Conservation (phyloP, 2,113 vertebrate species). For the Upupa epops region DNA sequence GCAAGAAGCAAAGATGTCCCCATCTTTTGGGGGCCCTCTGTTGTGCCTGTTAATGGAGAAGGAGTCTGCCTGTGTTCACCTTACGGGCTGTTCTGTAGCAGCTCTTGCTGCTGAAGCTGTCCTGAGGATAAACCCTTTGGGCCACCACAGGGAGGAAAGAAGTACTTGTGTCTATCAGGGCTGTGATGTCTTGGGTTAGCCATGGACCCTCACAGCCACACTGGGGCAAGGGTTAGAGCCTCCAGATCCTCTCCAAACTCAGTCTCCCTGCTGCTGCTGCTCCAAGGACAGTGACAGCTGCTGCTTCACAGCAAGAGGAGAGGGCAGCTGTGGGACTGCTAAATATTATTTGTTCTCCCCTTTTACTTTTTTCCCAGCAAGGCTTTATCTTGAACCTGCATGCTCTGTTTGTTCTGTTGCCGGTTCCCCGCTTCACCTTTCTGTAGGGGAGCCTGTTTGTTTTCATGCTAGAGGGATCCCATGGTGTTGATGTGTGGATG, state of each 20-base stretch:
- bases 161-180: neutral
- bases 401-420: neutral
- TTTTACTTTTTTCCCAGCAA: conserved; percentile 33
- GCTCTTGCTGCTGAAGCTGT: neutral
- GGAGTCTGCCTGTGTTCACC: neutral
- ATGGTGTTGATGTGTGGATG: neutral
- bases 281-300: neutral
- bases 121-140: neutral
- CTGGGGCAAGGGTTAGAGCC: neutral
- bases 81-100: fast-evolving
- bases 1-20: neutral
- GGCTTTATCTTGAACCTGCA: neutral
- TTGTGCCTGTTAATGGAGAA: neutral
- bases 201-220: fast-evolving
- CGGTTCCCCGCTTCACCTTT: neutral
- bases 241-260: neutral
- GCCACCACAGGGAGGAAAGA: neutral
- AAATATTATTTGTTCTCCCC: conserved; percentile 69
- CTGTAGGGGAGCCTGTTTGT: neutral
- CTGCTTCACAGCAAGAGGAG: neutral
- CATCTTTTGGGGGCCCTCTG: fast-evolving
- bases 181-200: neutral
- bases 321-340: neutral
- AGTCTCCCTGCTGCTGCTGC: neutral
- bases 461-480: fast-evolving